phyloP scores from a whole-genome alignment of 1,140 invertebrate species.

The Drosophila insularis region DNA sequence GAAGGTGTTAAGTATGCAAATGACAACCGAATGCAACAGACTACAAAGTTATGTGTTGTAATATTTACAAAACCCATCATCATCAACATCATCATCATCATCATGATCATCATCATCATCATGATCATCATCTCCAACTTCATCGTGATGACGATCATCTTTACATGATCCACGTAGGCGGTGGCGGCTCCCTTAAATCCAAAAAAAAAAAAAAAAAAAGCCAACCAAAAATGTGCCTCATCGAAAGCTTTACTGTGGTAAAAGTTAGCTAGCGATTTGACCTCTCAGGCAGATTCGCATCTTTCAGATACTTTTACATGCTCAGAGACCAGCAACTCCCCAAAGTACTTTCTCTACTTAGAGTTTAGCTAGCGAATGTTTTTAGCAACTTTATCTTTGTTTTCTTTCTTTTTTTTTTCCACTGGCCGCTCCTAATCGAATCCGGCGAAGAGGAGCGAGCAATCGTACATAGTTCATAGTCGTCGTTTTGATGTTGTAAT shows the following conservation, averaged over 20 bases:
- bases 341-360: constrained; percentile 59
- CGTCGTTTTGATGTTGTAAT: constrained; percentile 52
- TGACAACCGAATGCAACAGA: constrained; percentile 39
- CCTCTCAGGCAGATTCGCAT: constrained; percentile 60
- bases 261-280: constrained; percentile 52
- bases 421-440: constrained; percentile 56
- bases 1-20: constrained; percentile 64
- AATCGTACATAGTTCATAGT: background rate
- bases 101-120: background rate
- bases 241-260: constrained; percentile 22
- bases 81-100: background rate
- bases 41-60: constrained; percentile 52
- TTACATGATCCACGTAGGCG: constrained; percentile 38
- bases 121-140: background rate
- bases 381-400: constrained; percentile 28
- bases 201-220: background rate
- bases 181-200: constrained; percentile 14
- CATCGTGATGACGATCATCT: background rate
- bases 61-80: constrained; percentile 43
- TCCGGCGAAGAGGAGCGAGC: constrained; percentile 26
- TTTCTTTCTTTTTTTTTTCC: constrained; percentile 33
- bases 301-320: constrained; percentile 58
- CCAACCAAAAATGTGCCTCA: constrained; percentile 33
- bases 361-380: constrained; percentile 52
- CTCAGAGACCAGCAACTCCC: constrained; percentile 19